Evolutionary conservation across 2,113 vertebrate genomes (phyloP).

Genomic region (Cynopterus brachyotis): DNA sequence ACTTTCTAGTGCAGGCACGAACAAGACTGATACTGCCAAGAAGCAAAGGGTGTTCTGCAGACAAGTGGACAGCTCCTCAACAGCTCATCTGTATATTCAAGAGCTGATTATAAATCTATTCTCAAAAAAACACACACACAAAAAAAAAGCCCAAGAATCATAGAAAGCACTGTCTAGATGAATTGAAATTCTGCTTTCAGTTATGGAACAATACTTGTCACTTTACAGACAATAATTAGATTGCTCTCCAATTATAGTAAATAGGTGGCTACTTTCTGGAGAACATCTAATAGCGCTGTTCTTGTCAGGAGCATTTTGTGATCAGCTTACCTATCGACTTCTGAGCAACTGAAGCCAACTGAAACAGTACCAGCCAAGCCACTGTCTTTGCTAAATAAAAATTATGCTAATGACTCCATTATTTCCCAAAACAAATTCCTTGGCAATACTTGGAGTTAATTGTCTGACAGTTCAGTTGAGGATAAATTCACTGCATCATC

Average conservation of each 20-base stretch:
- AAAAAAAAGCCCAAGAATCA: neutral
- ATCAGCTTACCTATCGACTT: neutral
- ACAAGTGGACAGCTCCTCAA: neutral
- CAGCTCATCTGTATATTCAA: neutral
- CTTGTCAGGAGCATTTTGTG: neutral
- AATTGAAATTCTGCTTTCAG: conserved; percentile 26
- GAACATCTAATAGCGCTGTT: neutral
- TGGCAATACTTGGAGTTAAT: neutral
- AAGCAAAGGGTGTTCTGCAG: neutral
- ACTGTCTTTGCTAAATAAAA: conserved; percentile 15
- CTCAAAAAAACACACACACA: neutral
- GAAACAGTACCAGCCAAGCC: neutral
- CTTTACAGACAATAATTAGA: neutral
- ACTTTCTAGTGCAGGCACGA: neutral
- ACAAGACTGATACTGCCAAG: neutral
- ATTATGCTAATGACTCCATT: neutral
- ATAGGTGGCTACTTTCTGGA: neutral
- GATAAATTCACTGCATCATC: neutral
- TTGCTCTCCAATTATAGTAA: neutral
- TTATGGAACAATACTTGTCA: neutral
- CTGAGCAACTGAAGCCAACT: neutral
- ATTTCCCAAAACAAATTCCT: conserved; percentile 25
- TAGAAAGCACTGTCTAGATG: neutral
- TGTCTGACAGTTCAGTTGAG: neutral
- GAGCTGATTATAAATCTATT: neutral